Conservation (phyloP, 37 sponge, comb jelly and placozoan genomes). For the Ianthella basta region DNA sequence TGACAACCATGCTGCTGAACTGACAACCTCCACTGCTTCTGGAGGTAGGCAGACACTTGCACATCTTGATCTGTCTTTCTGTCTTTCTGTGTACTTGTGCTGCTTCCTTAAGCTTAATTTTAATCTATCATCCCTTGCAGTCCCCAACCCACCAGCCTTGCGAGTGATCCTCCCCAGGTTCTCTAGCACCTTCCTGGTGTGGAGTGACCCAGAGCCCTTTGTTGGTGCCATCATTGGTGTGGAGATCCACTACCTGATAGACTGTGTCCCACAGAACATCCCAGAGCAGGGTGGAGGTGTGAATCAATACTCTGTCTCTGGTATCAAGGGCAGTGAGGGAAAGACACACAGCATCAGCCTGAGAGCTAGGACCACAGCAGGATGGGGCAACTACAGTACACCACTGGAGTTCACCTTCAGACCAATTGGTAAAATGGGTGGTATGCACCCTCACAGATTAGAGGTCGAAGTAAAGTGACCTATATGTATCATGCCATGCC, state of each 20-base stretch:
- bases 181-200: neutral
- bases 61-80: too few species aligned
- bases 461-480: too few species aligned
- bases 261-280: neutral
- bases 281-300: neutral
- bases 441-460: too few species aligned
- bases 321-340: neutral
- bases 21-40: too few species aligned
- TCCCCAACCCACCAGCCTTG: neutral
- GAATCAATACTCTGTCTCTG: neutral
- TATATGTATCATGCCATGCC: too few species aligned
- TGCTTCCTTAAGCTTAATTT: too few species aligned
- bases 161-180: neutral
- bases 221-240: neutral
- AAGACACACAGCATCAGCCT: conserved; percentile 10
- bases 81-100: too few species aligned
- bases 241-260: conserved; percentile 7
- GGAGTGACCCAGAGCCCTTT: neutral
- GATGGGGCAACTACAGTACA: neutral
- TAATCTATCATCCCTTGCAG: neutral
- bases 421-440: conserved; percentile 1
- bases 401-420: conserved; percentile 5
- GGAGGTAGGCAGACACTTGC: too few species aligned
- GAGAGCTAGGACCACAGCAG: neutral
- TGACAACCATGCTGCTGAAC: too few species aligned